Base-by-base conservation (phyloP, 2,113 vertebrate genomes). In the Zootoca vivipara region DNA sequence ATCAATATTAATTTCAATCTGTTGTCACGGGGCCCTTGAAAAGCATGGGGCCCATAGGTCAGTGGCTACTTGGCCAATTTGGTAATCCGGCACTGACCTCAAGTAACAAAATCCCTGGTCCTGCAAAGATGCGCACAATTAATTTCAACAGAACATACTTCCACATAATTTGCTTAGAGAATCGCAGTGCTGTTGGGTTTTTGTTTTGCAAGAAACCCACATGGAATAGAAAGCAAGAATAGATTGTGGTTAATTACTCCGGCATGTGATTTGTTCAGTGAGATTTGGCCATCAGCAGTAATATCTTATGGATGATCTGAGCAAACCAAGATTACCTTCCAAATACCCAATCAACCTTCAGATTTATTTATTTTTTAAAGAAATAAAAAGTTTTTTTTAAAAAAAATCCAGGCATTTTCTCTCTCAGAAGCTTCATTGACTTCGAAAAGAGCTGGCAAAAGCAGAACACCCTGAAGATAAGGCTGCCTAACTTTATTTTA, bases 241-340 rank as follows among this genome's bases (percentile, higher is more conserved):
- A 90, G 40, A 88, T 75, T 78, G 86, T 89, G 83, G 65, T n/a
- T 86, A 79, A 52, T 85, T 82, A 82, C 42, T 13, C 18, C 13
- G n/a, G 52, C 52, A 65, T 81, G 81, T 88, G 87, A 92, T 91
- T 52, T 91, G 30, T 35, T 85, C 85, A 87, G 24, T 82, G 10
- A 88, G 58, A 87, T 24, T 91, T 89, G 82, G 75, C 62, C 67
- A 89, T 90, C 82, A 82, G 35, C 13, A 8, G 20, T 78, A 88
- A 85, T 46, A 78, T 65, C 67, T 74, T 7, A 1, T 62, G 8
- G 78, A 86, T 20, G 69, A 8, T 26, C 26, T 74, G 10, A 82
- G 33, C 13, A 80, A 7, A 1, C 58, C 28, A 89, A 83, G n/a
- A 42, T 86, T 82, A 87, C 4, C 83, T 73, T 10, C 20, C 78